Conservation (phyloP, 1,140 invertebrate species). For the Teleopsis dalmanni region DNA sequence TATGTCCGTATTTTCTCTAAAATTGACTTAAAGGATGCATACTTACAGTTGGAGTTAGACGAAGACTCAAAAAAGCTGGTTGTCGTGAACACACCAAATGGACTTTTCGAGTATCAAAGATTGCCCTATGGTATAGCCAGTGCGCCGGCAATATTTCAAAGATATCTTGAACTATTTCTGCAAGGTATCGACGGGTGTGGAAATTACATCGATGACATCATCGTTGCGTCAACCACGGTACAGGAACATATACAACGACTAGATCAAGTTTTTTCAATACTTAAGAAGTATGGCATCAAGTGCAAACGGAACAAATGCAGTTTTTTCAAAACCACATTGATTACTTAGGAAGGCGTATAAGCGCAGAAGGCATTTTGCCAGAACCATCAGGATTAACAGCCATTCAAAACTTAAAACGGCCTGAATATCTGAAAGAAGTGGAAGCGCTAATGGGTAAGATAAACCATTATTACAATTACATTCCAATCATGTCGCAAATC, state of each 20-base stretch:
- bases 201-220: conserved; percentile 37
- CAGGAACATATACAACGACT: conserved; percentile 26
- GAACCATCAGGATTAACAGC: conserved; percentile 12
- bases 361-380: conserved; percentile 18
- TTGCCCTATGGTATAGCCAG: conserved; percentile 43
- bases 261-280: conserved; percentile 20
- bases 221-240: conserved; percentile 21
- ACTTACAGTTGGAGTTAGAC: conserved; percentile 24
- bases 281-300: conserved; percentile 6
- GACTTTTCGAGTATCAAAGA: conserved; percentile 35
- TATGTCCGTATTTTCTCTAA: conserved; percentile 30
- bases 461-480: conserved; percentile 23
- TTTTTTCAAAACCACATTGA: conserved; percentile 22
- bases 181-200: conserved; percentile 30
- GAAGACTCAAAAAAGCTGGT: conserved; percentile 16
- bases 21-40: conserved; percentile 23
- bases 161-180: conserved; percentile 22
- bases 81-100: conserved; percentile 27
- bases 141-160: conserved; percentile 38
- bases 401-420: conserved; percentile 18
- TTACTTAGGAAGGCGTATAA: conserved; percentile 27
- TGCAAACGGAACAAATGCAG: conserved; percentile 15
- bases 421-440: conserved; percentile 26
- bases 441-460: conserved; percentile 22
- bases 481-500: conserved; percentile 21